Percentiles rank a stretch among this genome's conserved stretches.
Conservation (phyloP, 1,140 invertebrate species). For the Euwallacea similis region DNA sequence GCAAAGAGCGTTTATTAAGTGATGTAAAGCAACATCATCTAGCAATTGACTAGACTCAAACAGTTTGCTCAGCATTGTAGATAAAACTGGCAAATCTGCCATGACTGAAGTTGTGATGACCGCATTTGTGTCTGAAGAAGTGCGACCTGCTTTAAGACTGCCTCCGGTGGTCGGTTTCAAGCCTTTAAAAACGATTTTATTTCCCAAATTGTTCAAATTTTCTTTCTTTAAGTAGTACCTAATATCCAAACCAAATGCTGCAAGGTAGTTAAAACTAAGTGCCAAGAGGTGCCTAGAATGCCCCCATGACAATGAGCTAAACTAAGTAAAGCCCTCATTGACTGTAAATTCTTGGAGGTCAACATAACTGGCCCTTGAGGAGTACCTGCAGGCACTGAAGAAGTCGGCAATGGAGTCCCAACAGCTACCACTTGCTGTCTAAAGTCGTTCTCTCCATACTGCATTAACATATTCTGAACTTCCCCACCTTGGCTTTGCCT, state of each 20-base stretch:
- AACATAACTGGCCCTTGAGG: constrained; percentile 97
- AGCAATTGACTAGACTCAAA: constrained; percentile 94
- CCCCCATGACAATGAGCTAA: constrained; percentile 91
- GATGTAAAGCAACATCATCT: constrained; percentile 92
- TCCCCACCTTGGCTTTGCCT: constrained; percentile 44
- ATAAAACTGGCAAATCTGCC: constrained; percentile 91
- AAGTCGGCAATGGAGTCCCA: constrained; percentile 86
- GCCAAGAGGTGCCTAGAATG: constrained; percentile 91
- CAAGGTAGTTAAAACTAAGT: constrained; percentile 91
- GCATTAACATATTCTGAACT: constrained; percentile 39
- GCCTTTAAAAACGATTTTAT: constrained; percentile 68
- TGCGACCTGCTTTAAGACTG: constrained; percentile 78
- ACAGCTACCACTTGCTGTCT: constrained; percentile 92
- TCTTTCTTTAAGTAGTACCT: constrained; percentile 55
- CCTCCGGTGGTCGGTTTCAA: constrained; percentile 92
- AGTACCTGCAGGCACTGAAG: constrained; percentile 73
- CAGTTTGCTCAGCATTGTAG: constrained; percentile 87
- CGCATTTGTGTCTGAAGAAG: constrained; percentile 78
- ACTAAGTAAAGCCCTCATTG: constrained; percentile 87
- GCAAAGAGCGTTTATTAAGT: constrained; percentile 95
- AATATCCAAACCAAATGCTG: constrained; percentile 98
- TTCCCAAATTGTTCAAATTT: neutral
- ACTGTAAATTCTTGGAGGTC: constrained; percentile 96
- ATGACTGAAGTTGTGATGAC: constrained; percentile 94
- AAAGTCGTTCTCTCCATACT: constrained; percentile 65